Percentiles rank a stretch among this genome's conserved stretches.
Evolutionary conservation across 1,140 invertebrate genomes (phyloP).

Genomic region (Drosophila melanica): DNA sequence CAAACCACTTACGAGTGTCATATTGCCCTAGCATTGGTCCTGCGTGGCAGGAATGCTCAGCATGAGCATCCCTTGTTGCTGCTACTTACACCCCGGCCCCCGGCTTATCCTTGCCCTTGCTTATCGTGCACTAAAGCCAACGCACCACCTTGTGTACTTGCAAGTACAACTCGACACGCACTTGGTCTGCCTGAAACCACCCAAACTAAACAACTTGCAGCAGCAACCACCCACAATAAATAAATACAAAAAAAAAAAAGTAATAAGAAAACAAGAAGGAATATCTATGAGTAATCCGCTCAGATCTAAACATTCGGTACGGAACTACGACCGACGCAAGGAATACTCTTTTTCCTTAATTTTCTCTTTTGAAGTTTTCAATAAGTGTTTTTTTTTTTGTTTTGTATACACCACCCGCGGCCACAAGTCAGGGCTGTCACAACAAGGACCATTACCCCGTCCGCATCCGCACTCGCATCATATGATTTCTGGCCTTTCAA

Average conservation of each 20-base stretch:
- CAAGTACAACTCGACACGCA: slow-evolving; percentile 33
- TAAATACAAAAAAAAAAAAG: background rate
- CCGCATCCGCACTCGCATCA: slow-evolving; percentile 54
- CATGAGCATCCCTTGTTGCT: slow-evolving; percentile 66
- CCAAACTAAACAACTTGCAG: slow-evolving; percentile 20
- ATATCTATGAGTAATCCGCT: slow-evolving; percentile 58
- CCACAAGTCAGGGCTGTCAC: slow-evolving; percentile 51
- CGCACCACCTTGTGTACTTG: slow-evolving; percentile 44
- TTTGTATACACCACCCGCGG: slow-evolving; percentile 10
- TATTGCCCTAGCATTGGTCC: slow-evolving; percentile 52
- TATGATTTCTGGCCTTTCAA: slow-evolving; percentile 68
- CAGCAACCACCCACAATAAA: slow-evolving; percentile 44
- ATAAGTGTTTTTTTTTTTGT: slow-evolving; percentile 4
- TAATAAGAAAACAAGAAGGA: slow-evolving; percentile 2
- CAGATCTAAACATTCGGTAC: background rate
- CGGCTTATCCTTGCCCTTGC: background rate
- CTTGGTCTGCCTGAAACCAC: slow-evolving; percentile 16
- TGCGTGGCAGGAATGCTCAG: slow-evolving; percentile 27
- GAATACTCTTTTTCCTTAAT: slow-evolving; percentile 37
- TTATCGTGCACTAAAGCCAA: slow-evolving; percentile 15
- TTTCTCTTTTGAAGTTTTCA: slow-evolving; percentile 52
- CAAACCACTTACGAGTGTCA: slow-evolving; percentile 62
- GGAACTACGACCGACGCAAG: slow-evolving; percentile 25
- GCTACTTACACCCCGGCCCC: slow-evolving; percentile 4
- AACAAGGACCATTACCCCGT: slow-evolving; percentile 45